Evolutionary conservation across 1,140 invertebrate species (phyloP).

Genomic region (Aphaenogaster rudis): DNA sequence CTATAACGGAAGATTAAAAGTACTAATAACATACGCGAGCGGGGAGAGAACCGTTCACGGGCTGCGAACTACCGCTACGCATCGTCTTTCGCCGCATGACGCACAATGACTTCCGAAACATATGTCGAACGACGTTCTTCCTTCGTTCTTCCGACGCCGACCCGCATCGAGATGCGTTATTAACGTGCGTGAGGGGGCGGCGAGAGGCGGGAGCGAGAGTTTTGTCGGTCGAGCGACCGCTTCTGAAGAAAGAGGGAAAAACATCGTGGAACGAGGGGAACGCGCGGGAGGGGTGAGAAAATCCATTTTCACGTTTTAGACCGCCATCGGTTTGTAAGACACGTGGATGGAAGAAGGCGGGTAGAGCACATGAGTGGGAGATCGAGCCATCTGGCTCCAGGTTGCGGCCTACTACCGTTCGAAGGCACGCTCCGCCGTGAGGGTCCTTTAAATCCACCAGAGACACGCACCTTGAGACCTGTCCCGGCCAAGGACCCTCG

Average conservation of each 20-base stretch:
- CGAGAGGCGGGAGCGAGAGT: constrained; percentile 15
- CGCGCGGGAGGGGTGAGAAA: constrained; percentile 61
- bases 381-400: constrained; percentile 77
- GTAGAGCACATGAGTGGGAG: constrained; percentile 65
- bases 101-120: constrained; percentile 78
- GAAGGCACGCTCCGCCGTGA: constrained; percentile 50
- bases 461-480: constrained; percentile 84
- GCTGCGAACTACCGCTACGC: constrained; percentile 58
- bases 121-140: constrained; percentile 79
- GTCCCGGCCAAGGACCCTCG: constrained; percentile 80
- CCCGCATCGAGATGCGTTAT: constrained; percentile 82
- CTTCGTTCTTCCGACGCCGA: constrained; percentile 62
- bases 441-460: constrained; percentile 82
- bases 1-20: constrained; percentile 78
- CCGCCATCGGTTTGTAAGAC: constrained; percentile 73
- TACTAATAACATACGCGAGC: constrained; percentile 74
- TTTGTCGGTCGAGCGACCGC: constrained; percentile 62
- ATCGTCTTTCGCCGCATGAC: constrained; percentile 58
- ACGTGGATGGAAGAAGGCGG: constrained; percentile 70
- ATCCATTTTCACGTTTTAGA: constrained; percentile 75
- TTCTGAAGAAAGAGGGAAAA: constrained; percentile 61
- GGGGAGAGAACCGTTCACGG: constrained; percentile 65
- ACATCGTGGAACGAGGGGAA: constrained; percentile 20
- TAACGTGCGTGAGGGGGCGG: constrained; percentile 74
- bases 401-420: constrained; percentile 39